Base-by-base conservation (phyloP, 2,888 invertebrate species). In the Saturnia pavonia region DNA sequence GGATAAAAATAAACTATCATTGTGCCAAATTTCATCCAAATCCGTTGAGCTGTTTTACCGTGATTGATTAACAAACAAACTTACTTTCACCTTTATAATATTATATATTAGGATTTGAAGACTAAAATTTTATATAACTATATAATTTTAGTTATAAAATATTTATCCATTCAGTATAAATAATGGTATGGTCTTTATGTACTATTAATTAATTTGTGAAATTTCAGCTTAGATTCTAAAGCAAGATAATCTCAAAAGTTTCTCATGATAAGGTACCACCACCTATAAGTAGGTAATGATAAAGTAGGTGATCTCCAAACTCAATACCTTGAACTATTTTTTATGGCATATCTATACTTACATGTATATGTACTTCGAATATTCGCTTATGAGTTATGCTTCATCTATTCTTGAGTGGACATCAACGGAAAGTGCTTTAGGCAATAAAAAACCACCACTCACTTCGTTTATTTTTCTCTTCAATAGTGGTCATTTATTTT, bases 391-490 rank as follows among this genome's bases (percentile, higher is more conserved):
- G 57, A 63, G 19, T 57, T 27, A 45, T 60, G 45, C 48, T 65
- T 68, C 71, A 68, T 66, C 71, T 69, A 70, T 67, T 54, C 72
- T 71, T 70, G 65, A 69, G 70, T 68, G 66, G 71, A 76, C 76
- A 80, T 75, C 72, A 72, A 67, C 72, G 73, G 73, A 77, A 78
- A 83, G 83, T 84, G 83, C 82, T 82, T 73, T 78, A 70, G 69
- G 80, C 77, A 78, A 82, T 83, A 83, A 83, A 83, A 84, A 78
- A 74, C 72, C 71, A 72, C 71, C 74, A 72, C 14, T 60, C 76
- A 77, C 74, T 76, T 77, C 69, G 75, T 75, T 77, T 77, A 76
- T 77, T 77, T 76, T 75, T 72, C 74, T 74, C 71, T 72, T 65
- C 73, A 72, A 76, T 70, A 71, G 71, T 76, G 70, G 51, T 67